Percentiles rank a stretch among this genome's conserved stretches.
Conservation (phyloP, 2,888 invertebrate genomes). For the Pycnomerus fuliginosus region DNA sequence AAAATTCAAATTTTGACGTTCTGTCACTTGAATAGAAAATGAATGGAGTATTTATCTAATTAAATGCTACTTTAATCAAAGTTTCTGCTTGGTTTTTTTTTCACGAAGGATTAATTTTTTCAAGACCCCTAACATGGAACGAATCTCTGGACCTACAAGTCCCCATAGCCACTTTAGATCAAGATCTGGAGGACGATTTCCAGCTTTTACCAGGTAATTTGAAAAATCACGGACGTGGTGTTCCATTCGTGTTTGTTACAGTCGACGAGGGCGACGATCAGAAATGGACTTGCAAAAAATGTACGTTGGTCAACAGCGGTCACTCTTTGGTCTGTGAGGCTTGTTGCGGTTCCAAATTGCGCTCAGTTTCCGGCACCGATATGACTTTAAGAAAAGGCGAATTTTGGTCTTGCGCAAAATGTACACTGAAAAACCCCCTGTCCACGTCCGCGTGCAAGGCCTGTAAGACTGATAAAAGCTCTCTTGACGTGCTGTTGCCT, state of each 20-base stretch:
- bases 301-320: constrained; percentile 79
- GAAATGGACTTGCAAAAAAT: constrained; percentile 84
- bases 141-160: constrained; percentile 50
- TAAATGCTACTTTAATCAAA: too few relatives aligned
- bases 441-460: constrained; percentile 69
- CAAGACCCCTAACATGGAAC: constrained; percentile 47
- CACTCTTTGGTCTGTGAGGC: constrained; percentile 75
- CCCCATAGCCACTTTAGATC: constrained; percentile 67
- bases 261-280: constrained; percentile 44
- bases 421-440: constrained; percentile 79
- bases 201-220: constrained; percentile 63
- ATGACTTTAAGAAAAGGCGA: constrained; percentile 70
- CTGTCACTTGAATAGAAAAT: too few relatives aligned
- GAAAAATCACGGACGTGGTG: not conserved
- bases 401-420: constrained; percentile 78
- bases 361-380: constrained; percentile 66
- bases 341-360: constrained; percentile 81
- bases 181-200: constrained; percentile 70
- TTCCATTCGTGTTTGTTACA: not conserved
- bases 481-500: constrained; percentile 48
- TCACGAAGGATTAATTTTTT: constrained; percentile 14
- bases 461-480: constrained; percentile 64
- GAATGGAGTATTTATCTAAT: too few relatives aligned
- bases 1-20: too few relatives aligned
- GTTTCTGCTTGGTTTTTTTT: not conserved